phyloP scores from a whole-genome alignment of 1,140 invertebrate genomes.

The Elymnias hypermnestra region DNA sequence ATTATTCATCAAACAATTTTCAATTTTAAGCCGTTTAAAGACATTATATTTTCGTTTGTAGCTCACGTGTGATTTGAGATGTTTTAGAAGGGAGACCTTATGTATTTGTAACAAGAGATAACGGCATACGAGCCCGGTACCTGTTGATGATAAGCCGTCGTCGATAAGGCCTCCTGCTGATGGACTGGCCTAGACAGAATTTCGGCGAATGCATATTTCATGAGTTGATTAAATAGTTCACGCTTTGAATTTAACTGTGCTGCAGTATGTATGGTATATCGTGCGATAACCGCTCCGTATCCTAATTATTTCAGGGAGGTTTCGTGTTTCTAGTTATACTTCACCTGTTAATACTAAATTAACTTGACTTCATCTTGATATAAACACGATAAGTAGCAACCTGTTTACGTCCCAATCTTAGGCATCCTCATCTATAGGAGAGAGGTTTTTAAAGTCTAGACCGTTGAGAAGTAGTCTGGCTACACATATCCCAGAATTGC shows the following conservation, averaged over 20 bases:
- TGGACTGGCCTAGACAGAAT: slow-evolving; percentile 61
- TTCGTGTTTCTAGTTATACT: slow-evolving; percentile 21
- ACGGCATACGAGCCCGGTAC: slow-evolving; percentile 65
- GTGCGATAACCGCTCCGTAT: slow-evolving; percentile 28
- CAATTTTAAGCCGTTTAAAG: slow-evolving; percentile 15
- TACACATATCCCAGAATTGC: no score
- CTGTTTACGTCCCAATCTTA: no score
- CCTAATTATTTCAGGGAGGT: slow-evolving; percentile 29
- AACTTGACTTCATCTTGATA: no score
- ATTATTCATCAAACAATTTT: slow-evolving; percentile 12
- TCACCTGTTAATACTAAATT: no score
- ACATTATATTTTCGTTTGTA: slow-evolving; percentile 14
- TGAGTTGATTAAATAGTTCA: slow-evolving; percentile 74
- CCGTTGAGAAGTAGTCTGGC: no score
- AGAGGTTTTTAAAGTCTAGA: no score
- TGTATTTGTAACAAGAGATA: slow-evolving; percentile 73
- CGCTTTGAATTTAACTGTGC: slow-evolving; percentile 50
- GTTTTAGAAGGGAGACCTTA: slow-evolving; percentile 27
- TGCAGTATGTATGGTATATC: slow-evolving; percentile 30
- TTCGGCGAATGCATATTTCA: slow-evolving; percentile 72
- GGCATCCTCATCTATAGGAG: no score
- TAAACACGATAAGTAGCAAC: no score
- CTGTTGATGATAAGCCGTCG: slow-evolving; percentile 72
- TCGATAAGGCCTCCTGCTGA: slow-evolving; percentile 61
- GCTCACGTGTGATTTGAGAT: slow-evolving; percentile 13